phyloP scores from a whole-genome alignment of 1,140 invertebrate species.

The Druon quercuslanigerum region DNA sequence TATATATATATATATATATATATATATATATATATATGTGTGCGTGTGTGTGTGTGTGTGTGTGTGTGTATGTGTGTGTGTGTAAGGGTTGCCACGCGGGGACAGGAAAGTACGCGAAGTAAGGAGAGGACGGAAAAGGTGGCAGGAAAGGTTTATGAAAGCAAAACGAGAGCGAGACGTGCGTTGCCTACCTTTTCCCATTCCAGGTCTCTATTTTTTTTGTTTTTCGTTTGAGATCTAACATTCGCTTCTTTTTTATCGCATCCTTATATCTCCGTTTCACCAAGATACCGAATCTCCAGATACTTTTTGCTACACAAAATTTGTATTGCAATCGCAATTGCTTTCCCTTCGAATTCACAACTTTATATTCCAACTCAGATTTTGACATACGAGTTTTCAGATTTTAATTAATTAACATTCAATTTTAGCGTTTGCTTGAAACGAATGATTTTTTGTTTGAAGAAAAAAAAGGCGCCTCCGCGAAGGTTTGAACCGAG shows the following conservation, averaged over 20 bases:
- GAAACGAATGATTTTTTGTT: too few species aligned
- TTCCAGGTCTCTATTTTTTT: constrained; percentile 21
- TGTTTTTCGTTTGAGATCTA: constrained; percentile 43
- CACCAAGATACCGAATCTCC: constrained; percentile 26
- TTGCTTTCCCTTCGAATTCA: too few species aligned
- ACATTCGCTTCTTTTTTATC: constrained; percentile 40
- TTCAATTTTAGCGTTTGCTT: too few species aligned
- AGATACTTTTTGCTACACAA: constrained; percentile 34
- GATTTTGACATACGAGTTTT: too few species aligned
- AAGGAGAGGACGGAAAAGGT: constrained; percentile 21
- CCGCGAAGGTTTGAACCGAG: too few species aligned
- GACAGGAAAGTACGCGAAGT: not conserved
- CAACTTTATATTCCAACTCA: too few species aligned
- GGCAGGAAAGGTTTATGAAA: constrained; percentile 59
- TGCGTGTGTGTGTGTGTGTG: too few species aligned
- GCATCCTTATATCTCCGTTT: constrained; percentile 33
- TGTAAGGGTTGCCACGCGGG: not conserved
- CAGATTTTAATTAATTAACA: too few species aligned
- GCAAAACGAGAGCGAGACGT: constrained; percentile 63
- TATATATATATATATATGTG: too few species aligned
- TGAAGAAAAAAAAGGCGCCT: too few species aligned
- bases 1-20: too few species aligned
- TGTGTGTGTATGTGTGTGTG: too few species aligned
- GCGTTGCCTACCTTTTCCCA: constrained; percentile 58
- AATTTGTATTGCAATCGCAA: not conserved